Evolutionary conservation across 2,113 vertebrate genomes (phyloP).

Genomic region (Hassar affinis): DNA sequence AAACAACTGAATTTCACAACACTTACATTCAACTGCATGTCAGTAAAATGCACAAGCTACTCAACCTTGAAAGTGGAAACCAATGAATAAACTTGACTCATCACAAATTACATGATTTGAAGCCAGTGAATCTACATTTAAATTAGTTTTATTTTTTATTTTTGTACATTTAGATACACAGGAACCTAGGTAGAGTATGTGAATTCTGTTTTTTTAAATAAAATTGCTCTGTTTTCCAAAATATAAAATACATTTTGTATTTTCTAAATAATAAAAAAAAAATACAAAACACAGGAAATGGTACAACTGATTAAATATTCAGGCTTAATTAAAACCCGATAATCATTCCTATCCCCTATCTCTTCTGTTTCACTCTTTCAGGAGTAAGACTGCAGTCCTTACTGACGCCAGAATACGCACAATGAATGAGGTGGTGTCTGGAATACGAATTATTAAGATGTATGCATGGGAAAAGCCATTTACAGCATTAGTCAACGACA

Average conservation of each 20-base stretch:
- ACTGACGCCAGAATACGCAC: constrained; percentile 88
- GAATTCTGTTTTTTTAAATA: neutral
- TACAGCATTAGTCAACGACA: constrained; percentile 76
- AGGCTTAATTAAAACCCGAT: neutral
- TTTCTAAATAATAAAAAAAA: too few relatives aligned
- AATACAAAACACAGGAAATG: neutral
- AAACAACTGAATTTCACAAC: neutral
- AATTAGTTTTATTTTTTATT: neutral
- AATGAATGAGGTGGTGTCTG: constrained; percentile 96
- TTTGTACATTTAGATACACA: neutral
- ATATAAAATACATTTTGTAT: neutral
- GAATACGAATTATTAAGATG: constrained; percentile 98
- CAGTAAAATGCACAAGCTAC: too few relatives aligned
- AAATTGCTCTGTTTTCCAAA: too few relatives aligned
- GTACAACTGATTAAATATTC: neutral
- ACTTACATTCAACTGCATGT: too few relatives aligned
- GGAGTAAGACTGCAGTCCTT: constrained; percentile 82
- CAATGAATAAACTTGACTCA: too few relatives aligned
- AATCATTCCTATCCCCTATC: neutral
- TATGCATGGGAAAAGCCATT: constrained; percentile 96
- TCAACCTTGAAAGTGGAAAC: too few relatives aligned
- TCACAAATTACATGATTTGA: neutral
- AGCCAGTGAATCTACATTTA: neutral
- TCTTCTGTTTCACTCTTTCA: constrained; percentile 55
- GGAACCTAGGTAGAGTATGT: neutral